Base-by-base conservation (phyloP, 2,888 invertebrate species). In the Alcis repandata region DNA sequence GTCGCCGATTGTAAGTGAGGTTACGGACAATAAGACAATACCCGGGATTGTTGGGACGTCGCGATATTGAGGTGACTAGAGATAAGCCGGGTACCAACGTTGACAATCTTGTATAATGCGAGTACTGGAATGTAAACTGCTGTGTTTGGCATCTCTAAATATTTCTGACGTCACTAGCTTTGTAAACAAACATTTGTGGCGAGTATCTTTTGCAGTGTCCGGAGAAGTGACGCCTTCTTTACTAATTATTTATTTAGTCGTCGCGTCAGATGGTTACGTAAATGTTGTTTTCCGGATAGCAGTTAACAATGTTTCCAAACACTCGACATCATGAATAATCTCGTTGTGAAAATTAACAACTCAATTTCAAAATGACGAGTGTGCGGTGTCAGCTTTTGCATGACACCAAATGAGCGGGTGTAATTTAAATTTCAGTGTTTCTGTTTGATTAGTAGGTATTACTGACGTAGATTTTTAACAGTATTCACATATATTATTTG, bases 11-110 rank as follows among this genome's bases (percentile, higher is more conserved):
- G 10, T 40, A 53, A 53, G 40, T 11, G 9, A 22, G 40, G 2
- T 9, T n/a, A 13, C 22, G 60, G 63, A 70, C 66, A 59, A 38
- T 63, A 53, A 68, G 63, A 70, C 56, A 59, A 64, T 45, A 51
- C 45, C 59, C 54, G 38, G 56, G 49, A 38, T 54, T 43, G 56
- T 45, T 41, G 59, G 38, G 41, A 56, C 53, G 51, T 51, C 41
- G 58, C 27, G 20, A 56, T 49, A 64, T 45, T 59, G 58, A 46
- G 51, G 51, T 36, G 57, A 45, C 53, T 57, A 11, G 51, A 62
- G 62, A 57, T 61, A 46, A 49, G 19, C 48, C 20, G 22, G 43
- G 43, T 51, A 54, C 27, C 2, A 27, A 27, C 32, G 48, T 62
- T 49, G 36, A 60, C 46, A 60, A 62, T 56, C 49, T 56, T 41